Evolutionary conservation across 2,113 vertebrate genomes (phyloP).

Genomic region (Cynopterus brachyotis): DNA sequence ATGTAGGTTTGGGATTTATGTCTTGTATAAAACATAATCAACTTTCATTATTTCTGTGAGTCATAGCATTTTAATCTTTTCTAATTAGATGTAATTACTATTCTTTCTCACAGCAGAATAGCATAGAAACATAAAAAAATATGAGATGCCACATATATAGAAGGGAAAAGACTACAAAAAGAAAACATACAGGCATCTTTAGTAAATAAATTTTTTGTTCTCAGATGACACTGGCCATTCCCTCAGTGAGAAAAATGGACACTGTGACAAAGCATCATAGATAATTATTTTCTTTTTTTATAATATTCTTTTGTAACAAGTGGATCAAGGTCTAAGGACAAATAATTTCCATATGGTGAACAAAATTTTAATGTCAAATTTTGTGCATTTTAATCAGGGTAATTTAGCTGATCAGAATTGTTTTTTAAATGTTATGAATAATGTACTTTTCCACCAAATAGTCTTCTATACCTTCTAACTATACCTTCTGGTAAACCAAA

Average conservation of each 20-base stretch:
- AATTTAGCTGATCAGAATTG: slow-evolving; percentile 57
- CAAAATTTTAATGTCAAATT: slow-evolving; percentile 51
- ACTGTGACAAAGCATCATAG: background rate
- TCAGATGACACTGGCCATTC: background rate
- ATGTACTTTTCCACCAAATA: background rate
- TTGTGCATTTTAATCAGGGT: slow-evolving; percentile 53
- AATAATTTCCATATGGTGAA: background rate
- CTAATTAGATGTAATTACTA: slow-evolving; percentile 77
- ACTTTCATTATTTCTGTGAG: slow-evolving; percentile 75
- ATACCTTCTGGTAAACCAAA: background rate
- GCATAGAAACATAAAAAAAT: slow-evolving; percentile 50
- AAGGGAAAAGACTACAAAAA: background rate
- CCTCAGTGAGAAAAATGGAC: background rate
- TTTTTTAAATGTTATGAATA: slow-evolving; percentile 32
- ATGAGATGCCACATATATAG: background rate
- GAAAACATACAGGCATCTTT: slow-evolving; percentile 18
- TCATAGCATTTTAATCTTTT: slow-evolving; percentile 77
- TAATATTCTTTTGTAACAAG: slow-evolving; percentile 41
- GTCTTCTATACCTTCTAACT: background rate
- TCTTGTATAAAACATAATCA: slow-evolving; percentile 73
- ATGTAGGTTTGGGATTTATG: slow-evolving; percentile 57
- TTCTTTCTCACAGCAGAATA: slow-evolving; percentile 55
- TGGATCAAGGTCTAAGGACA: slow-evolving; percentile 27
- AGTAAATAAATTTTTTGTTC: background rate
- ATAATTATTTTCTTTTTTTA: slow-evolving; percentile 15